A percentile compares a stretch with the other conserved stretches of the same genome.
Conservation (phyloP, 2,113 vertebrate species). For the Harpagus bidentatus region DNA sequence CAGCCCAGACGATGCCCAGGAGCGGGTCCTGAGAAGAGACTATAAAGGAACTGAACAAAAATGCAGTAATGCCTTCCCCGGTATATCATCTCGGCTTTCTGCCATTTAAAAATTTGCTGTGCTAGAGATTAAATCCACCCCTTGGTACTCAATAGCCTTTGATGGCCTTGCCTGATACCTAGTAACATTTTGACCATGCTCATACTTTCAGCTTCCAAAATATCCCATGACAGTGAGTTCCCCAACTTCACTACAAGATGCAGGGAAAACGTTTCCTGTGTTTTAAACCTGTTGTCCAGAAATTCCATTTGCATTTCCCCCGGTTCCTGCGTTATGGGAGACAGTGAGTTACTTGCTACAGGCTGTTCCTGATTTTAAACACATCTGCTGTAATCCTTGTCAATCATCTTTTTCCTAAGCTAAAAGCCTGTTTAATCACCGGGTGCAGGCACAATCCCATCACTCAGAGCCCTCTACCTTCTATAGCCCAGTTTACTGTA, state of each 20-base stretch:
- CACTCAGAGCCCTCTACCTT: not conserved
- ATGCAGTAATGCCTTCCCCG: fast-evolving
- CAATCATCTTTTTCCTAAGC: not conserved
- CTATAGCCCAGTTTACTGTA: not conserved
- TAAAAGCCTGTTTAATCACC: not conserved
- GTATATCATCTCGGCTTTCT: fast-evolving
- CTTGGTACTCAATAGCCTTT: not conserved
- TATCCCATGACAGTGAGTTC: fast-evolving
- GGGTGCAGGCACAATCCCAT: not conserved
- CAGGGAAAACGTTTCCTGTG: not conserved
- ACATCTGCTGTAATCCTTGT: not conserved
- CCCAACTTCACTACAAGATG: not conserved
- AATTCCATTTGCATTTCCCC: not conserved
- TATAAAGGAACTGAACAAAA: not conserved
- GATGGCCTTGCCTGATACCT: not conserved
- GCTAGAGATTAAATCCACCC: not conserved
- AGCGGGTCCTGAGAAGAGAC: not conserved
- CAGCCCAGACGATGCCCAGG: not conserved
- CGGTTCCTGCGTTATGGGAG: fast-evolving
- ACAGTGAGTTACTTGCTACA: not conserved
- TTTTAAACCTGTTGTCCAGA: not conserved
- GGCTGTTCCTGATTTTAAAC: not conserved
- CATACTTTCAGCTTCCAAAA: not conserved
- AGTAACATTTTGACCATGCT: fast-evolving
- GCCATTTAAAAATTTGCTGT: not conserved